Base-by-base conservation (phyloP, 2,888 invertebrate species). In the Zelleria hepariella region DNA sequence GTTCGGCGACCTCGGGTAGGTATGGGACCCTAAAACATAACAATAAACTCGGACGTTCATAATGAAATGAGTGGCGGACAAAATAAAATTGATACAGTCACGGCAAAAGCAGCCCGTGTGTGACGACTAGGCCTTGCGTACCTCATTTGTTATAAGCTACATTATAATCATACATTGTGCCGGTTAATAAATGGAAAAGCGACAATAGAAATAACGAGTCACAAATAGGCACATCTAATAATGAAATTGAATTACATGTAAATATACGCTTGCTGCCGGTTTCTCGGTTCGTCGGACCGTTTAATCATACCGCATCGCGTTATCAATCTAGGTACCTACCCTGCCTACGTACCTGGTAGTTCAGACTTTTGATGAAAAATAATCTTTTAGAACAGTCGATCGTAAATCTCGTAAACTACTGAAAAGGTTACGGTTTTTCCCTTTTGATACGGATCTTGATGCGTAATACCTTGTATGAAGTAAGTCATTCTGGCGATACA, bases 151-250 rank as follows among this genome's bases (percentile, higher is more conserved):
- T 82, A 83, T 79, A 77, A 78, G 78, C 77, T 75, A 81, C 84
- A 82, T 82, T 81, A 86, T 87, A 87, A 88, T 85, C 82, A 87
- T 79, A 86, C 78, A 83, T 82, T 85, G 82, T 85, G 78, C 73
- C 71, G 73, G 79, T 73, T 83, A 87, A 84, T 86, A 86, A 86
- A 86, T 85, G 83, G 82, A 86, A 86, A 84, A 82, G 83, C 84
- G 84, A 87, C 87, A 87, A 88, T 86, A 81, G 85, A 72, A 82
- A 79, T 86, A 84, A 83, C 82, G 75, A 86, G 78, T 78, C 79
- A 82, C 80, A 85, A 85, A 86, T 82, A 82, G 75, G 75, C 76
- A 42, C 15, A 78, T 78, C 84, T 85, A 86, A 87, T 87, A 86
- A 86, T 86, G 81, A 84, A 87, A 86, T 86, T 83, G 84, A 81